Evolutionary conservation across 2,113 vertebrate genomes (phyloP), one percentile per base, ranked within the genome.

Genomic region (Lophura nycthemera): DNA sequence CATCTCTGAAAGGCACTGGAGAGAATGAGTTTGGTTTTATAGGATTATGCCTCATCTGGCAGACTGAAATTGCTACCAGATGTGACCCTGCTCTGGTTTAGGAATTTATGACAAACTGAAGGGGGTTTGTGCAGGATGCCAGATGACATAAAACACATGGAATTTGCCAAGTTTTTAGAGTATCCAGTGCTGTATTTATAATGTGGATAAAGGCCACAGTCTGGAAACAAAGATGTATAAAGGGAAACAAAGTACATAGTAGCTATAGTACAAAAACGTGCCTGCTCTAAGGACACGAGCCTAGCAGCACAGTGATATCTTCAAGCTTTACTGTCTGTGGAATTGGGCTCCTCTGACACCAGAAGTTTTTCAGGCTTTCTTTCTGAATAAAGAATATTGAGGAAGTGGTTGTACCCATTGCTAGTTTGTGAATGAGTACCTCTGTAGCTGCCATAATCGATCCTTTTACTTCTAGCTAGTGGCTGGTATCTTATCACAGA

Each of bases 111-210:
- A 95, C 90, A 22, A 87, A 81, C 32, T 74, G 56, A 90, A 90
- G 38, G 60, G 90, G 90, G 67, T 9, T 80, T 66, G 67, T 88
- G 69, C 88, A 83, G 60, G 50, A 67, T 13, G 88, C 92, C 96
- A 96, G 93, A 71, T 96, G 96, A 96, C 90, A 90, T 74, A 90
- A 50, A 96, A 22, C 92, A 92, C 83, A 90, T 92, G 95, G 95
- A 94, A 96, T 95, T 81, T 27, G 76, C 79, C 82, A 85, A 61
- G 88, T 72, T 75, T 43, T 74, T 87, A 72, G 22, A 72, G 74
- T 29, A 40, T 67, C 19, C n/a, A 92, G 84, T 16, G 21, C 70
- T 57, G 73, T 52, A 89, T 89, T 91, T 82, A 57, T 70, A 45
- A 50, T 2, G 47, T 32, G 84, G 81, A 69, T 43, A 89, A 93